A percentile compares a stretch with the other conserved stretches of the same genome.
Conservation (phyloP, 2,797 vertebrate species). For the Crax fasciolata region DNA sequence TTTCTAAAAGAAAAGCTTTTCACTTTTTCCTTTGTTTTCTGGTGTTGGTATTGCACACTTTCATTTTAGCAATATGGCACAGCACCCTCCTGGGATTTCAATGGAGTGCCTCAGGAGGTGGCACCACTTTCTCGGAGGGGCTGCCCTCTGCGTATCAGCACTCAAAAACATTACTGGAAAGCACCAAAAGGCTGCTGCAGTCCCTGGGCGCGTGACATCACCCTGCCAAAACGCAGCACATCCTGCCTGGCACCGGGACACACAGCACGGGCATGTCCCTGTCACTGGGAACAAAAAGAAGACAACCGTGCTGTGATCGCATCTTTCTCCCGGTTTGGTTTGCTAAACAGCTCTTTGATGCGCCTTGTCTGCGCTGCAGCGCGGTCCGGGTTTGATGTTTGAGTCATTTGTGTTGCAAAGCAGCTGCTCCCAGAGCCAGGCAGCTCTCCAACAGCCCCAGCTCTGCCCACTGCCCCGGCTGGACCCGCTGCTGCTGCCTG, state of each 20-base stretch:
- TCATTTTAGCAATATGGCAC: fast-evolving
- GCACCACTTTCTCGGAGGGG: fast-evolving
- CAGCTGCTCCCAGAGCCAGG: fast-evolving
- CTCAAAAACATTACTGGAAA: not conserved
- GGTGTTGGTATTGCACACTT: fast-evolving
- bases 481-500: not conserved
- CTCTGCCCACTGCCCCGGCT: not conserved
- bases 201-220: not conserved
- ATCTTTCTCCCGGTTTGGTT: not conserved
- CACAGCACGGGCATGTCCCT: not conserved
- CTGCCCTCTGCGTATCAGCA: not conserved
- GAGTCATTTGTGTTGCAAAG: fast-evolving
- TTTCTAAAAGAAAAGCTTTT: not conserved
- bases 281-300: not conserved
- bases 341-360: not conserved
- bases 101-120: fast-evolving
- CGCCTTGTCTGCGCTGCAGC: not conserved
- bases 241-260: not conserved
- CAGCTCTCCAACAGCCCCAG: not conserved
- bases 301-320: not conserved
- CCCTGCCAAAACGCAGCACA: not conserved
- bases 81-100: not conserved
- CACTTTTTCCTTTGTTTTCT: not conserved
- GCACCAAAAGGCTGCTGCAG: not conserved
- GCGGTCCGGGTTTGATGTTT: not conserved